Evolutionary conservation across 2,888 invertebrate species (phyloP), one percentile per base, ranked within the genome.

Genomic region (Agonopterix alstromeriana): DNA sequence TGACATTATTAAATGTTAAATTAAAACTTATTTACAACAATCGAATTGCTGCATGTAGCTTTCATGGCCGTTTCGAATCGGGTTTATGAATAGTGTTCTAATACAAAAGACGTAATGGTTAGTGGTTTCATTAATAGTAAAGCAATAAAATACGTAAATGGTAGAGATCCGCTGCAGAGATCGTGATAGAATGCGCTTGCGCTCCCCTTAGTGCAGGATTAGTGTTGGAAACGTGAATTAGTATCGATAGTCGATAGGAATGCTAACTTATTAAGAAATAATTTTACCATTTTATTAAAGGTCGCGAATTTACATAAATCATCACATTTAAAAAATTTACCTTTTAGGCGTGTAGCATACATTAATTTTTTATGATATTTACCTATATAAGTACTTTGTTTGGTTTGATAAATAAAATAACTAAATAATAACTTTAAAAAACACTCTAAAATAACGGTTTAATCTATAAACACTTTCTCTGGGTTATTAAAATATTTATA

Each of bases 101-200:
- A 10, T 47, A 42, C 41, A 40, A 43, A 55, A 45, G 40, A 36
- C 17, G 55, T 53, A 55, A 51, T 63, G 61, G 46, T 58, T 45
- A 43, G 8, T 10, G 41, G 10, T 36, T 17, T 46, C 14, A 36
- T 43, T 44, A 48, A 55, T 55, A 50, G 43, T 55, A 56, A 55
- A 52, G 54, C 38, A 51, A 51, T 46, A 49, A 53, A 52, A 51
- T 40, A 47, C 48, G 50, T 63, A 55, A 53, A 56, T 60, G 58
- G 65, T 63, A 56, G 53, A 53, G 58, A 56, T 53, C 55, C 55
- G 46, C 54, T 55, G 60, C 56, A 43, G 54, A 62, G 65, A 66
- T 77, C 82, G 82, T 82, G 82, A 79, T 60, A 77, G 66, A 77
- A 82, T 81, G 82, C 79, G 77, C 71, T 46, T 61, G 67, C 66